Conservation (phyloP, 2,113 vertebrate genomes). For the Prunella himalayana region DNA sequence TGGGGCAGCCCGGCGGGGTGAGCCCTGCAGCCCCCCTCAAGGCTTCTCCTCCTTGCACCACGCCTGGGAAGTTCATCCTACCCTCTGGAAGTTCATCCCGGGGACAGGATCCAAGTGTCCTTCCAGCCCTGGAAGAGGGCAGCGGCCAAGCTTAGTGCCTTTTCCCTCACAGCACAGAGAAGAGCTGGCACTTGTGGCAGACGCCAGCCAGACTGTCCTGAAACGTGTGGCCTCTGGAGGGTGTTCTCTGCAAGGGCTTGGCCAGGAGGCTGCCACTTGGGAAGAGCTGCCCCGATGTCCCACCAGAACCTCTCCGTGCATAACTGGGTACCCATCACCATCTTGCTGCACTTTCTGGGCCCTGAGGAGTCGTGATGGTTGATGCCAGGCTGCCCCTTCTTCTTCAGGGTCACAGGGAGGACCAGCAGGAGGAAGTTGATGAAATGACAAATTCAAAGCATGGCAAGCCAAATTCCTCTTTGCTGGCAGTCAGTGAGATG, state of each 20-base stretch:
- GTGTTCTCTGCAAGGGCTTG: background rate
- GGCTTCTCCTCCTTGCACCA: background rate
- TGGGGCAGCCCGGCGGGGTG: background rate
- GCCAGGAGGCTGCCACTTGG: background rate
- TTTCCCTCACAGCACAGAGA: background rate
- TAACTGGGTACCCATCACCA: background rate
- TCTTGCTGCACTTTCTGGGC: background rate
- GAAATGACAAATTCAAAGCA: background rate
- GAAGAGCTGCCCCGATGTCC: background rate
- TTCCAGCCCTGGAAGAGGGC: background rate
- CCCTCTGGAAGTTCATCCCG: background rate
- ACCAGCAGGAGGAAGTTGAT: background rate
- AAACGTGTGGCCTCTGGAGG: background rate
- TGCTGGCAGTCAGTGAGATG: background rate
- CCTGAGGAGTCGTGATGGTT: background rate
- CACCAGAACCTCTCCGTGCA: accelerated
- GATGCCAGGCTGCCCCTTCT: background rate
- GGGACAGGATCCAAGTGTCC: background rate
- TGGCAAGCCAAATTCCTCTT: background rate
- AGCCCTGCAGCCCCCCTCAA: background rate
- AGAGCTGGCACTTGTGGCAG: background rate
- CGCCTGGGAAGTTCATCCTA: background rate
- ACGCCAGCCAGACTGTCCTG: background rate
- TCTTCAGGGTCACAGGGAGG: background rate
- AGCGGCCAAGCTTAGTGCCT: background rate